These are phyloP conservation scores for Parnassius mnemosyne DNA, from an alignment of 2,888 invertebrate species.

Conservation along the genomic window DNA sequence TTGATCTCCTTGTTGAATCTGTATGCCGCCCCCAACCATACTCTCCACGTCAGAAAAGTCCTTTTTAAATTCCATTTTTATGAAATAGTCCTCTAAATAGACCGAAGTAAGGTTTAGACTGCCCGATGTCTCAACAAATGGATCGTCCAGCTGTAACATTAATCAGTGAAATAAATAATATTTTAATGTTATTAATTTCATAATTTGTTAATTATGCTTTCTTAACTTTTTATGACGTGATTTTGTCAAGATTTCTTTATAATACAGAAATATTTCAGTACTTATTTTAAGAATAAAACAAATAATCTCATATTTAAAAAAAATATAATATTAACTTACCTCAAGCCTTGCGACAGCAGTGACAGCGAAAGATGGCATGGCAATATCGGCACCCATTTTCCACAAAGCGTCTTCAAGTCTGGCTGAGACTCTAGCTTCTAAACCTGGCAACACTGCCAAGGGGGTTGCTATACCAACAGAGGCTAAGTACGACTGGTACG, in stretches of 20 bases:
- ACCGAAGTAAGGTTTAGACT: slow-evolving; percentile 83
- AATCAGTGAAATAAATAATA: not conserved
- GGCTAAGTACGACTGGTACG: slow-evolving; percentile 63
- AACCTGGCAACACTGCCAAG: slow-evolving; percentile 57
- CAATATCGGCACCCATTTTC: slow-evolving; percentile 67
- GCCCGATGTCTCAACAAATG: slow-evolving; percentile 82
- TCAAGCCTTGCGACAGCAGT: slow-evolving; percentile 65
- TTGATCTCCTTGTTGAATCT: slow-evolving; percentile 77
- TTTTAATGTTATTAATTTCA: no score
- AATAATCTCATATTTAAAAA: slow-evolving; percentile 6
- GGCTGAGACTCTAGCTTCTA: slow-evolving; percentile 58
- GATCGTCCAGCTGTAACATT: slow-evolving; percentile 79
- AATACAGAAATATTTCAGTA: no score
- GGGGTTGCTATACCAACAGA: slow-evolving; percentile 65
- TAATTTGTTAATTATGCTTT: no score
- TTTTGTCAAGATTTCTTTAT: no score
- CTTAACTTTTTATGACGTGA: no score
- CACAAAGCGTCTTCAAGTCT: slow-evolving; percentile 66
- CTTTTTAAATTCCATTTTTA: slow-evolving; percentile 83
- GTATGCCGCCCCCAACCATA: slow-evolving; percentile 82
- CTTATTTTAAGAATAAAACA: not conserved
- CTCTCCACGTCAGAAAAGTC: slow-evolving; percentile 85
- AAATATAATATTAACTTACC: slow-evolving; percentile 39
- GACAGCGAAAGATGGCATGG: slow-evolving; percentile 70
- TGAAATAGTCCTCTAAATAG: slow-evolving; percentile 83